Base-by-base conservation (phyloP, 1,140 invertebrate species). In the Heterodera schachtii region DNA sequence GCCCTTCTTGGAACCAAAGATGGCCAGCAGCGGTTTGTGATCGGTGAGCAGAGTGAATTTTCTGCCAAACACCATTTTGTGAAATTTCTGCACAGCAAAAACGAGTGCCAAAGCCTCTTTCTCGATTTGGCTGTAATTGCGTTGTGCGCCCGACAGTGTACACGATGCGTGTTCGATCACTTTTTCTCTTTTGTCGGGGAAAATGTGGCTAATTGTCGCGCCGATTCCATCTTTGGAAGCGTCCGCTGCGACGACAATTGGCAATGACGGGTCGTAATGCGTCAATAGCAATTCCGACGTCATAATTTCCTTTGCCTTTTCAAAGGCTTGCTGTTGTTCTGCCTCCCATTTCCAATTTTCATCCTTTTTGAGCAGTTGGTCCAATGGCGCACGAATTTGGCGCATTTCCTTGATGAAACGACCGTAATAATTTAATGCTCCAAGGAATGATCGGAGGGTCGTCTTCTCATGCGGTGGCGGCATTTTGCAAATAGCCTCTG, bases 11-110 rank as follows among this genome's bases (percentile, higher is more conserved):
- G 49, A 52, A 8, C 49, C 49, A 11, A 52, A 52, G 49, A 52
- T 52, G 6, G 49, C 49, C 49, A 52, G 49, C 11, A 52, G 11
- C 11, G 49, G 49, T 52, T 91, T 87, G 82, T 92, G 90, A 82
- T 93, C 92, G 0, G 91, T 92, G n/a, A 85, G 81, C 21, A 92
- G 86, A 16, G 83, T 76, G 82, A 93, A 93, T n/a, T 87, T 71
- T 78, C 86, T 84, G 73, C 90, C 92, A 86, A 87, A 91, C 5
- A 92, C 73, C 84, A 91, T 93, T 57, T 91, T 84, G 57, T 92
- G 89, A 86, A 93, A 93, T 31, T 1, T 31, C 1, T 31, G 31
- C 31, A 31, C 31, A 0, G 31, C 31, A 31, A 31, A 31, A 31
- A 31, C 31, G 31, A 31, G 31, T 31, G 31, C 31, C 31, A 31